Percentiles rank a stretch among this genome's conserved stretches.
Evolutionary conservation across 2,888 invertebrate species (phyloP).

Genomic region (Tipula helvola): DNA sequence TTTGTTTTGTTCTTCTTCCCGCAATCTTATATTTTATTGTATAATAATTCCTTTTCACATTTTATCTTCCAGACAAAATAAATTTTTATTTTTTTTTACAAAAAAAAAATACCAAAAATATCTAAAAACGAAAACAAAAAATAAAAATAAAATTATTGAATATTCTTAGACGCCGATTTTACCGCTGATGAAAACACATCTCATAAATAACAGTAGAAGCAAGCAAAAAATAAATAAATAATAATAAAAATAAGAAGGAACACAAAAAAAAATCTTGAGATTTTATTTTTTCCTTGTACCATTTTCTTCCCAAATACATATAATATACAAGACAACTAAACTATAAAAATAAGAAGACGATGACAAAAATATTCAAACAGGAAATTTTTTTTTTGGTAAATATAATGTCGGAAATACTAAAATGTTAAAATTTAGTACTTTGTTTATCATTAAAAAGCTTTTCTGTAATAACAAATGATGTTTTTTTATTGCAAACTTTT

Average conservation of each 20-base stretch:
- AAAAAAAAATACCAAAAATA: not conserved
- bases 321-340: not conserved
- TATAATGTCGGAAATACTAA: not conserved
- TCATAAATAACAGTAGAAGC: not conserved
- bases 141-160: conserved; percentile 8
- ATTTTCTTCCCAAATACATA: not conserved
- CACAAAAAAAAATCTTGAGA: not conserved
- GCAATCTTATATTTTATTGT: not conserved
- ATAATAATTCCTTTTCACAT: not conserved
- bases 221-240: not conserved
- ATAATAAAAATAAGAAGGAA: not conserved
- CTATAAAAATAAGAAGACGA: not conserved
- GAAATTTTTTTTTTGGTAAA: not conserved
- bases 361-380: not conserved
- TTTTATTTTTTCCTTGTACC: not conserved
- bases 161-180: conserved; percentile 8
- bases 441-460: not conserved
- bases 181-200: conserved; percentile 11
- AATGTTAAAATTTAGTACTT: not conserved
- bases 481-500: not conserved
- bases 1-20: not conserved
- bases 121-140: not conserved
- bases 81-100: not conserved
- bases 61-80: not conserved
- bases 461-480: not conserved